phyloP scores from a whole-genome alignment of 2,888 invertebrate genomes.

The Eubasilissa splendida region DNA sequence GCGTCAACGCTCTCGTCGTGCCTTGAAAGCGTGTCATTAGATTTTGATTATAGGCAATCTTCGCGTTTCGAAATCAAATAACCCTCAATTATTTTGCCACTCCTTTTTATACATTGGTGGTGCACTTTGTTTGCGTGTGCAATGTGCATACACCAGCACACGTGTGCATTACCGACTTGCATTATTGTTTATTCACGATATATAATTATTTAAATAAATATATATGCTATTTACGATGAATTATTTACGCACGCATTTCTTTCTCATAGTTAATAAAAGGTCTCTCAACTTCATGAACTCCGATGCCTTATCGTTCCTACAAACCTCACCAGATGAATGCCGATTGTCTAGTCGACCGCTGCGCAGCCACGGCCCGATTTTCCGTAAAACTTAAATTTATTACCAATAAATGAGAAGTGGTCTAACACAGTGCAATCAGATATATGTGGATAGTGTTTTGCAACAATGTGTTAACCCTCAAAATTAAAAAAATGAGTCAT shows the following conservation, averaged over 20 bases:
- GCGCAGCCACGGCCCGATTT: too few species aligned
- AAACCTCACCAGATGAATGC: background rate
- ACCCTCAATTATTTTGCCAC: conserved; percentile 25
- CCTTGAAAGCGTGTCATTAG: conserved; percentile 31
- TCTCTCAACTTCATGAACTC: conserved; percentile 1
- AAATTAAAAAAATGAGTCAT: too few species aligned
- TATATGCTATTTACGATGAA: too few species aligned
- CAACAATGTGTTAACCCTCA: too few species aligned
- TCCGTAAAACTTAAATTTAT: too few species aligned
- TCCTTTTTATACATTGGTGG: conserved; percentile 9
- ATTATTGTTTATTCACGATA: background rate
- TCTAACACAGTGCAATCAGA: too few species aligned
- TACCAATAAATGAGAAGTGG: too few species aligned
- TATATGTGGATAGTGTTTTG: too few species aligned
- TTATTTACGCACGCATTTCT: too few species aligned
- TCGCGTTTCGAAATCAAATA: conserved; percentile 38
- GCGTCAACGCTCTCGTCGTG: conserved; percentile 25
- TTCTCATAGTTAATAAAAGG: background rate
- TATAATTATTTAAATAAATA: background rate
- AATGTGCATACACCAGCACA: background rate
- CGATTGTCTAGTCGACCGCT: too few species aligned
- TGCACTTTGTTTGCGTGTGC: background rate
- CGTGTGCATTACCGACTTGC: background rate
- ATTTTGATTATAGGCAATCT: conserved; percentile 26
- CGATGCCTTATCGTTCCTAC: too few species aligned